These are phyloP conservation scores for Echinarachnius parma DNA, from an alignment of 53 echinoderm and acorn worm genomes.

Conservation along the genomic window DNA sequence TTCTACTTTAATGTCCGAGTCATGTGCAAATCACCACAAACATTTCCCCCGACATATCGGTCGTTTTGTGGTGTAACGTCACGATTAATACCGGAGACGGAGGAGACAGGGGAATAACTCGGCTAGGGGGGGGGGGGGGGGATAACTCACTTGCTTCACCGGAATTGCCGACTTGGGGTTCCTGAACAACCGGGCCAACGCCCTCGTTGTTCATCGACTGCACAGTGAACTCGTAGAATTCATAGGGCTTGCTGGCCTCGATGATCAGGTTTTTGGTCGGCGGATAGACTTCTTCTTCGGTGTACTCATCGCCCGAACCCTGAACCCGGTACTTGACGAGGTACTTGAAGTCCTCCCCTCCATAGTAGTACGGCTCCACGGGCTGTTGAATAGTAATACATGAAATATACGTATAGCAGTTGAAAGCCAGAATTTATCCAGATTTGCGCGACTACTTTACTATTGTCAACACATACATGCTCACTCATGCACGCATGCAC, in stretches of 20 bases:
- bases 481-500: too few relatives aligned
- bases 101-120: not conserved
- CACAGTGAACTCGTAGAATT: conserved; percentile 30
- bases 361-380: conserved; percentile 28
- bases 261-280: conserved; percentile 10
- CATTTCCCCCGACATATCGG: too few relatives aligned
- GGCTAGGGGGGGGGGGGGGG: not conserved
- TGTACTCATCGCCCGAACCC: not conserved
- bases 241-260: conserved; percentile 35
- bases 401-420: not conserved
- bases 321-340: not conserved
- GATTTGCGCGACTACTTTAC: too few relatives aligned
- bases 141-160: conserved; percentile 25
- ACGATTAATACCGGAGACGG: not conserved
- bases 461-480: too few relatives aligned
- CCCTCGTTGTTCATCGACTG: conserved; percentile 10
- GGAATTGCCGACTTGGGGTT: not conserved
- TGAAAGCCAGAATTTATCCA: not conserved
- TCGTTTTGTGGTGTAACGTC: conserved; percentile 17
- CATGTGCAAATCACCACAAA: too few relatives aligned
- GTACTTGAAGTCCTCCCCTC: conserved; percentile 31
- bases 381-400: conserved; percentile 3
- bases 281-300: not conserved
- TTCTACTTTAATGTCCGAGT: too few relatives aligned
- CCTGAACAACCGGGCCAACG: not conserved